Evolutionary conservation across 1,140 invertebrate genomes (phyloP).

Genomic region (Gonatopus flavifemur): DNA sequence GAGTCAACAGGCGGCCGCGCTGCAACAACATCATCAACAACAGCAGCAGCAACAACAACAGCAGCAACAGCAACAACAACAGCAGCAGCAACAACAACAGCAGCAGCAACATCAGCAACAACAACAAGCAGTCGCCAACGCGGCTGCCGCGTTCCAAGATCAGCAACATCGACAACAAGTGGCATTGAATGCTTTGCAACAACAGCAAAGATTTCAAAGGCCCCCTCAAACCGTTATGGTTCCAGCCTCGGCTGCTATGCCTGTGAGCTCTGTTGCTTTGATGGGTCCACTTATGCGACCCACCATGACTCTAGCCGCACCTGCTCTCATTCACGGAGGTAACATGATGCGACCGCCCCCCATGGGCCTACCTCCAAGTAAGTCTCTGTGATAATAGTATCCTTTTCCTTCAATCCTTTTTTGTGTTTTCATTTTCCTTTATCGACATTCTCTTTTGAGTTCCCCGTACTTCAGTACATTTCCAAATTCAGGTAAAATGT

Average conservation of each 20-base stretch:
- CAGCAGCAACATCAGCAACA: slow-evolving; percentile 40
- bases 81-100: slow-evolving; percentile 43
- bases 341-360: slow-evolving; percentile 75
- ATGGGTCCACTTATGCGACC: slow-evolving; percentile 66
- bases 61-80: slow-evolving; percentile 35
- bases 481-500: too few relatives aligned
- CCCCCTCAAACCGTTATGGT: slow-evolving; percentile 51
- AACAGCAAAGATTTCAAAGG: slow-evolving; percentile 47
- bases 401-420: too few relatives aligned
- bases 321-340: slow-evolving; percentile 68
- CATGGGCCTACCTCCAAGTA: slow-evolving; percentile 73
- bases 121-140: slow-evolving; percentile 37
- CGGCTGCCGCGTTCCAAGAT: slow-evolving; percentile 51
- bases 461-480: too few relatives aligned
- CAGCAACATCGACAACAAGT: slow-evolving; percentile 56
- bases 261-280: slow-evolving; percentile 61
- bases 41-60: slow-evolving; percentile 34
- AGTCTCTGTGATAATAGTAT: slow-evolving; percentile 54
- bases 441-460: too few relatives aligned
- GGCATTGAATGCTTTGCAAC: slow-evolving; percentile 43
- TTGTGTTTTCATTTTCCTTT: too few relatives aligned
- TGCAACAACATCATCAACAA: slow-evolving; percentile 36
- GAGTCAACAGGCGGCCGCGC: slow-evolving; percentile 53
- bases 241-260: slow-evolving; percentile 55
- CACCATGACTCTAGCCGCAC: slow-evolving; percentile 66